phyloP scores from a whole-genome alignment of 1,140 invertebrate genomes.

The Sarcophaga peregrina region DNA sequence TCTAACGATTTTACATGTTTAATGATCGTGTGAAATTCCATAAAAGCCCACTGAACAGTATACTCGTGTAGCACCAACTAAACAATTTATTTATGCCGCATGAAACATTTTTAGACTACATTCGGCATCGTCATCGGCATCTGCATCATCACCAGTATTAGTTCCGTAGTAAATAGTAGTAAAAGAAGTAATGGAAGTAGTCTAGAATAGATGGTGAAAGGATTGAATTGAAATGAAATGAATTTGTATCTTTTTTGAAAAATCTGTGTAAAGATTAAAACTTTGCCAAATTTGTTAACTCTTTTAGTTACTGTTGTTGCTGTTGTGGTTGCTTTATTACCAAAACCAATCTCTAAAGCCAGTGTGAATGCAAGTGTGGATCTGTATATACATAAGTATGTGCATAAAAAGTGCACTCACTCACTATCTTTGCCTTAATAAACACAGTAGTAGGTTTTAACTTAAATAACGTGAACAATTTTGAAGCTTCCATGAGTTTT shows the following conservation, averaged over 20 bases:
- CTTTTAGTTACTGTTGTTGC: background rate
- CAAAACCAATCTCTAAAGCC: slow-evolving; percentile 2
- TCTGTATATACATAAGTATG: too few species aligned
- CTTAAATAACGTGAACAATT: slow-evolving; percentile 27
- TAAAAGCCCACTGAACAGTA: slow-evolving; percentile 8
- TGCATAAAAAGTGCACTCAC: too few species aligned
- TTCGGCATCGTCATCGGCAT: background rate
- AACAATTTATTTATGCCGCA: background rate
- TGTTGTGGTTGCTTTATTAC: background rate
- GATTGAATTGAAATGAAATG: background rate
- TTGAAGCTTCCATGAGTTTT: slow-evolving; percentile 13
- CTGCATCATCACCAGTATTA: background rate
- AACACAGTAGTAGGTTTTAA: slow-evolving; percentile 24
- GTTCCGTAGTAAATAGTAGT: too few species aligned
- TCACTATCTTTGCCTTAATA: slow-evolving; percentile 10
- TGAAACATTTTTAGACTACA: too few species aligned
- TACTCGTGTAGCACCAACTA: background rate
- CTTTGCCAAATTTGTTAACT: slow-evolving; percentile 12
- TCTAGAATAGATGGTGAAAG: too few species aligned
- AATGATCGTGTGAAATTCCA: slow-evolving; percentile 24
- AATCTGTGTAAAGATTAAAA: slow-evolving; percentile 23
- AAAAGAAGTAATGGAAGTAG: background rate
- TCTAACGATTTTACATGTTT: slow-evolving; percentile 18
- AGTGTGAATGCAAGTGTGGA: background rate
- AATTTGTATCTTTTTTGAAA: slow-evolving; percentile 15